Evolutionary conservation across 1,140 invertebrate species (phyloP), one percentile per base, ranked within the genome.

Genomic region (Macrobrachium rosenbergii): DNA sequence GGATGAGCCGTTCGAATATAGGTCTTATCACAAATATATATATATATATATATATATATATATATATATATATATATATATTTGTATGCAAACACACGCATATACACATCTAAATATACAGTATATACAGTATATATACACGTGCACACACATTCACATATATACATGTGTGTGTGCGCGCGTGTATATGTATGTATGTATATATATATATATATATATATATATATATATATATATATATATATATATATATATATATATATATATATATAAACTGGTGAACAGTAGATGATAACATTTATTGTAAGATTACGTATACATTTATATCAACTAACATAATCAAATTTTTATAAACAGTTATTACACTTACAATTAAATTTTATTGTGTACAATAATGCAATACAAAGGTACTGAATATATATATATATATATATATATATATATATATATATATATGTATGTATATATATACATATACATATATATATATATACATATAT

Each of bases 1-100:
- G n/a, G n/a, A n/a, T n/a, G n/a, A n/a, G n/a, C n/a, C n/a, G n/a
- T n/a, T n/a, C n/a, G n/a, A n/a, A n/a, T n/a, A n/a, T n/a, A n/a
- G n/a, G n/a, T n/a, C n/a, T n/a, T n/a, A n/a, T n/a, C n/a, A n/a
- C n/a, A n/a, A n/a, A n/a, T n/a, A 72, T 52, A 72, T 60, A 69
- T 60, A 82, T 60, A 82, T 28, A 82, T 52, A 81, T 45, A 62
- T 52, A 81, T 45, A 64, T 52, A 81, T 45, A 64, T n/a, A 81
- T n/a, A 64, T 10, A 81, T 52, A 81, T 45, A 81, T 37, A 81
- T 45, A 62, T 52, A 81, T 37, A 81, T 45, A 64, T n/a, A 81
- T 52, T 63, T 21, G 28, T 60, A 81, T 52, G 63, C 28, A 81
- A 10, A 64, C 28, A 81, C 43, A 64, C 63, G 63, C 63, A 78